Conservation (phyloP, 1,140 invertebrate genomes). For the Drosophila ercepeae region DNA sequence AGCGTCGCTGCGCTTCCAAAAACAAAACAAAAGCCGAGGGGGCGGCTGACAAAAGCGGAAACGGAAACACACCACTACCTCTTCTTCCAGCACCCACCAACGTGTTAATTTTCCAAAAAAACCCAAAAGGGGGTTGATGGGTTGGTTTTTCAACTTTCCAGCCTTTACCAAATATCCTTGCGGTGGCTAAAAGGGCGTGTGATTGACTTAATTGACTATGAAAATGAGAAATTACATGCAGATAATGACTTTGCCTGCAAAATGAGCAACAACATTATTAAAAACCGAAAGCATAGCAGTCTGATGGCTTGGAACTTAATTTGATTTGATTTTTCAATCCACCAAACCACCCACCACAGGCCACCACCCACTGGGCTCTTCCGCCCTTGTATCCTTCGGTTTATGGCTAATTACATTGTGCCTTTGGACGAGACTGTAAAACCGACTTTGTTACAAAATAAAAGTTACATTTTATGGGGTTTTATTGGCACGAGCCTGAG, state of each 20-base stretch:
- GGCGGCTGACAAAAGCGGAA: constrained; percentile 44
- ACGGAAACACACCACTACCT: constrained; percentile 63
- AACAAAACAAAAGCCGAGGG: constrained; percentile 58
- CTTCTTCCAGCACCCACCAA: constrained; percentile 33
- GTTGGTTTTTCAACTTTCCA: constrained; percentile 4
- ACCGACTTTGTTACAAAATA: constrained; percentile 47
- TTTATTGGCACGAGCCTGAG: no score
- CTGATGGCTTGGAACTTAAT: constrained; percentile 60
- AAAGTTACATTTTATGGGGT: background rate
- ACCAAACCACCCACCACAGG: no score
- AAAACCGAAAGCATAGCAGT: constrained; percentile 24
- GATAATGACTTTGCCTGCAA: constrained; percentile 76
- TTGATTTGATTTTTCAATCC: constrained; percentile 73
- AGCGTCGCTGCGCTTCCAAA: constrained; percentile 22
- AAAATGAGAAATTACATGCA: constrained; percentile 83
- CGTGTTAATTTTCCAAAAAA: constrained; percentile 68
- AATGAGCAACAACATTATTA: constrained; percentile 73
- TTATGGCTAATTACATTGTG: constrained; percentile 72
- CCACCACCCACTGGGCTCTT: constrained; percentile 19
- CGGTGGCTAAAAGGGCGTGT: constrained; percentile 84
- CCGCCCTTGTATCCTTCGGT: constrained; percentile 37
- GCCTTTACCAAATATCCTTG: constrained; percentile 9
- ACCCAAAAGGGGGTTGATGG: constrained; percentile 29
- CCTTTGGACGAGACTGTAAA: constrained; percentile 21
- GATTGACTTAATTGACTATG: constrained; percentile 84